Percentiles rank a stretch among this genome's conserved stretches.
Evolutionary conservation across 2,113 vertebrate genomes (phyloP).

Genomic region (Brachypodius melanocephalos): DNA sequence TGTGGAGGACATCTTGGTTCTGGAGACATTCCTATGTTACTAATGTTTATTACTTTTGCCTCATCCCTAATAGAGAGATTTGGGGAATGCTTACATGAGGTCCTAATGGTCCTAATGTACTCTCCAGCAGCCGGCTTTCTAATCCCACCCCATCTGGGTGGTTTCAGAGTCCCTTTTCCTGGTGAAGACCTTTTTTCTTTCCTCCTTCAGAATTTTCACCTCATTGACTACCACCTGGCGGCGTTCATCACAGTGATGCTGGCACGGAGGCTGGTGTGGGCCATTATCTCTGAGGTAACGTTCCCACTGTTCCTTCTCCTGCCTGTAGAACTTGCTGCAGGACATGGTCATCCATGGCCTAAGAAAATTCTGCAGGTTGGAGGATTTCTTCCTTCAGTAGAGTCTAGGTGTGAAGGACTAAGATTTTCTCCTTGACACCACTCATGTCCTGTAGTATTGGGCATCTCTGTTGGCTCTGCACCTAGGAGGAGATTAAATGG

Average conservation of each 20-base stretch:
- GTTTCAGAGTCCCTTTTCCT: not conserved
- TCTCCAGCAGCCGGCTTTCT: not conserved
- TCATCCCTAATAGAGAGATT: not conserved
- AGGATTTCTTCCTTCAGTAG: not conserved
- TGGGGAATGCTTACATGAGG: not conserved
- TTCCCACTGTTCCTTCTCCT: not conserved
- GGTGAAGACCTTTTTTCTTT: slow-evolving; percentile 56
- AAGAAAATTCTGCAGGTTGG: not conserved
- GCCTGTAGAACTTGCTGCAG: not conserved
- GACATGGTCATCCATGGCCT: not conserved
- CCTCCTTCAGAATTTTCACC: slow-evolving; percentile 91
- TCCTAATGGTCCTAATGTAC: not conserved
- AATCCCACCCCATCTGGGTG: not conserved
- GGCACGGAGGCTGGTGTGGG: slow-evolving; percentile 96
- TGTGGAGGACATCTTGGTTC: not conserved
- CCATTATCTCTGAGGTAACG: slow-evolving; percentile 92
- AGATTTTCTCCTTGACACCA: not conserved
- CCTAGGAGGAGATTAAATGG: not conserved
- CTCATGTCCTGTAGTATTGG: not conserved
- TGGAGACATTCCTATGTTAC: not conserved
- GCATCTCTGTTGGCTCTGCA: not conserved
- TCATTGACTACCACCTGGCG: slow-evolving; percentile 96
- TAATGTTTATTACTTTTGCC: not conserved
- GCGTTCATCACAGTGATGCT: slow-evolving; percentile 98
- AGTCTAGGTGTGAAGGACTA: not conserved